Percentiles rank a stretch among this genome's conserved stretches.
Conservation (phyloP, 1,140 invertebrate genomes). For the Drosophila paulistorum region DNA sequence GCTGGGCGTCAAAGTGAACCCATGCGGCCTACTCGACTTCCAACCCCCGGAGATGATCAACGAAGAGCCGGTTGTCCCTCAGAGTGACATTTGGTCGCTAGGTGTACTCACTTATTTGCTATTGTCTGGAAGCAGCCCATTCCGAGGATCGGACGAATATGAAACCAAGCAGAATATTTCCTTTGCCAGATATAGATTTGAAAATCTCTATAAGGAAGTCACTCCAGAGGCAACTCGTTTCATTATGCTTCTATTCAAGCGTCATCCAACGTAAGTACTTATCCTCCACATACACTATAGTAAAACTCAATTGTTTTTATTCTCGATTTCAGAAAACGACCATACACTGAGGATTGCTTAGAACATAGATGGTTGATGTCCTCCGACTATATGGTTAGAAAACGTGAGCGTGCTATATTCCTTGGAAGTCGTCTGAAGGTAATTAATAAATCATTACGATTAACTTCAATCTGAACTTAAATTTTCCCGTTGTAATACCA, state of each 20-base stretch:
- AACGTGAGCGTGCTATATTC: constrained; percentile 94
- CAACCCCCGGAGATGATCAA: constrained; percentile 95
- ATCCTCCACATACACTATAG: neutral
- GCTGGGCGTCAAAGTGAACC: constrained; percentile 88
- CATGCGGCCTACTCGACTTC: constrained; percentile 84
- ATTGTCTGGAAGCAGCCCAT: constrained; percentile 96
- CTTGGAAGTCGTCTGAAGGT: constrained; percentile 91
- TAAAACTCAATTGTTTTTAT: neutral
- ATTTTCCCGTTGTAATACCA: neutral
- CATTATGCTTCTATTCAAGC: constrained; percentile 97
- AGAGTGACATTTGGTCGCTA: constrained; percentile 98
- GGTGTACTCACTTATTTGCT: constrained; percentile 97
- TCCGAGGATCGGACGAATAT: constrained; percentile 90
- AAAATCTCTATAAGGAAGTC: constrained; percentile 96
- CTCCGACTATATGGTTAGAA: constrained; percentile 96
- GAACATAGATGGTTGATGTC: constrained; percentile 97
- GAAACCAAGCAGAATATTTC: constrained; percentile 96
- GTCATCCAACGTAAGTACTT: constrained; percentile 90
- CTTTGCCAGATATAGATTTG: constrained; percentile 96
- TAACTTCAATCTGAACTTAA: neutral
- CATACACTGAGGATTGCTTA: constrained; percentile 95
- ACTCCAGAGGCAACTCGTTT: constrained; percentile 97
- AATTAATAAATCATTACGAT: constrained; percentile 35
- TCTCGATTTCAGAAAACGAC: constrained; percentile 90
- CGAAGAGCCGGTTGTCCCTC: constrained; percentile 92